Evolutionary conservation across 2,888 invertebrate genomes (phyloP).

Genomic region (Agapostemon virescens): DNA sequence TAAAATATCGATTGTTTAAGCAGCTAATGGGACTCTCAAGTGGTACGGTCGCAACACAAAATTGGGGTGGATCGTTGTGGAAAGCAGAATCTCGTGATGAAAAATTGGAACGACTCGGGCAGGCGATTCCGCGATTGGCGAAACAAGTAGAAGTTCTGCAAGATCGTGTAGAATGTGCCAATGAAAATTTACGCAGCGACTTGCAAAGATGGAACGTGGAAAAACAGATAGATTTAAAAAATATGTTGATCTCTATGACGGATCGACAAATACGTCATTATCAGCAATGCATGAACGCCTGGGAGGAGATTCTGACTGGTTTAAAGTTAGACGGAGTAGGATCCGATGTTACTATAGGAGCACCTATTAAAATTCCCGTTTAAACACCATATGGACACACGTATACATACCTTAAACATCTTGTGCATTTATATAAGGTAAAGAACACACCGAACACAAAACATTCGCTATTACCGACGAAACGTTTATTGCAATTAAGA

Average conservation of each 20-base stretch:
- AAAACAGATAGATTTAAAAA: conserved; percentile 85
- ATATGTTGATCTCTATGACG: conserved; percentile 84
- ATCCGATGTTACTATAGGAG: conserved; percentile 68
- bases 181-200: conserved; percentile 86
- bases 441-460: conserved; percentile 24
- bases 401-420: conserved; percentile 24
- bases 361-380: conserved; percentile 69
- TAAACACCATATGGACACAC: conserved; percentile 51
- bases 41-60: conserved; percentile 69
- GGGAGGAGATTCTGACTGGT: conserved; percentile 81
- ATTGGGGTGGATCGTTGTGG: conserved; percentile 82
- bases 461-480: conserved; percentile 46
- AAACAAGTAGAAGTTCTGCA: conserved; percentile 82
- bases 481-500: conserved; percentile 61
- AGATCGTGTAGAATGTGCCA: conserved; percentile 86
- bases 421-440: conserved; percentile 38
- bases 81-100: conserved; percentile 84
- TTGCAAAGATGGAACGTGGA: conserved; percentile 86
- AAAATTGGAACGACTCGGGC: conserved; percentile 80
- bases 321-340: conserved; percentile 73
- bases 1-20: conserved; percentile 21
- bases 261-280: conserved; percentile 86
- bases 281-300: conserved; percentile 83
- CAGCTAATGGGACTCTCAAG: conserved; percentile 70
- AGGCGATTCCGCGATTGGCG: conserved; percentile 81